Evolutionary conservation across 2,888 invertebrate species (phyloP).

Genomic region (Athetis lepigone): DNA sequence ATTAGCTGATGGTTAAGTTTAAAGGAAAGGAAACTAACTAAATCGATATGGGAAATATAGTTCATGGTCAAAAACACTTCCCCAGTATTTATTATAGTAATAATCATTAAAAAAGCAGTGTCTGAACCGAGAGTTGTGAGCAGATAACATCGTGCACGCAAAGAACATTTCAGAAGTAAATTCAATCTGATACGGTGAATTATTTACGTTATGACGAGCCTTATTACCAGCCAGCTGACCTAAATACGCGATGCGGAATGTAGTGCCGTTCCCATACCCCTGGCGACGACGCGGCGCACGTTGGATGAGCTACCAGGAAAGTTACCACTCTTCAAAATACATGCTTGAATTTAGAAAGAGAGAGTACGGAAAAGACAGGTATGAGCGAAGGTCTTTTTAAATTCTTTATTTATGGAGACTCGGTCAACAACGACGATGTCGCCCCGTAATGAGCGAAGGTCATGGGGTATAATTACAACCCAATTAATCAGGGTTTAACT

Average conservation of each 20-base stretch:
- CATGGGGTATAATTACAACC: background rate
- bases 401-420: no score
- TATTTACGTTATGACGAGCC: conserved; percentile 78
- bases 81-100: conserved; percentile 29
- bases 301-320: conserved; percentile 32
- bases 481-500: background rate
- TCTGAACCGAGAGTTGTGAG: conserved; percentile 32
- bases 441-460: background rate
- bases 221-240: conserved; percentile 82
- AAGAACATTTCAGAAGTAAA: conserved; percentile 65
- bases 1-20: background rate
- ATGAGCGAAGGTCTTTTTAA: background rate
- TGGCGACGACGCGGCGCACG: conserved; percentile 54
- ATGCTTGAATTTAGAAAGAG: background rate
- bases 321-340: conserved; percentile 10
- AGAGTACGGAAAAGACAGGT: no score
- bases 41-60: conserved; percentile 7
- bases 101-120: conserved; percentile 45
- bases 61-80: conserved; percentile 31
- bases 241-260: conserved; percentile 71
- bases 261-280: conserved; percentile 61
- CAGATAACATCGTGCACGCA: conserved; percentile 66
- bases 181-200: conserved; percentile 76
- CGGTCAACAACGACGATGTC: no score
- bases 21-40: conserved; percentile 1